phyloP scores from a whole-genome alignment of 2,888 invertebrate genomes.

The Panzeria rudis region DNA sequence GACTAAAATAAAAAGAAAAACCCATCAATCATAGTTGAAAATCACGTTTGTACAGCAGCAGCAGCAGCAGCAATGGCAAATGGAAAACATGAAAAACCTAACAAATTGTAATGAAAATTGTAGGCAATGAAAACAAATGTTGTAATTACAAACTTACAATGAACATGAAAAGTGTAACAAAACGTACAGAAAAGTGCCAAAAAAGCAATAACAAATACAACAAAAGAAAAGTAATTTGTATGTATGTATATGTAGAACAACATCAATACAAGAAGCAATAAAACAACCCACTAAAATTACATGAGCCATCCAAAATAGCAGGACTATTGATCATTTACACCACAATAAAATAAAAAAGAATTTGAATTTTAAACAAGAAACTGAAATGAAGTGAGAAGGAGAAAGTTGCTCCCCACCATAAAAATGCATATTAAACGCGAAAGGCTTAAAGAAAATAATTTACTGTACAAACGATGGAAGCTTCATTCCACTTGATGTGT shows the following conservation, averaged over 20 bases:
- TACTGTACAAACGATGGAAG: constrained; percentile 1
- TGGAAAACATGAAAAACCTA: constrained; percentile 36
- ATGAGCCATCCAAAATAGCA: constrained; percentile 1
- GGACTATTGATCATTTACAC: constrained; percentile 32
- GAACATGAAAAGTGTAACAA: constrained; percentile 48
- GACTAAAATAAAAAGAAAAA: constrained; percentile 42
- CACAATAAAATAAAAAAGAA: constrained; percentile 37
- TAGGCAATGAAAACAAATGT: constrained; percentile 42
- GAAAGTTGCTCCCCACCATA: neutral
- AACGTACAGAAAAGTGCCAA: constrained; percentile 20
- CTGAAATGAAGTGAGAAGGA: neutral
- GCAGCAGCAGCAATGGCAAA: constrained; percentile 7
- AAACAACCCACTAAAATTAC: constrained; percentile 40
- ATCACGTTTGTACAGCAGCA: constrained; percentile 54
- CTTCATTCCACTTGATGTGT: neutral
- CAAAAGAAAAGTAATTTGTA: neutral
- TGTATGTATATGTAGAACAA: neutral
- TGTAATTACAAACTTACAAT: constrained; percentile 66
- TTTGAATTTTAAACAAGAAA: neutral
- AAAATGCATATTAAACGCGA: neutral
- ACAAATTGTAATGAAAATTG: constrained; percentile 30
- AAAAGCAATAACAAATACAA: constrained; percentile 34
- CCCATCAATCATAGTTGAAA: constrained; percentile 68
- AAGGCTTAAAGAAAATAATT: constrained; percentile 25
- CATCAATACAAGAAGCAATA: constrained; percentile 20